Percentiles rank a stretch among this genome's conserved stretches.
These are phyloP conservation scores for Donacobius atricapilla DNA, from an alignment of 2,113 vertebrate species.

Conservation along the genomic window DNA sequence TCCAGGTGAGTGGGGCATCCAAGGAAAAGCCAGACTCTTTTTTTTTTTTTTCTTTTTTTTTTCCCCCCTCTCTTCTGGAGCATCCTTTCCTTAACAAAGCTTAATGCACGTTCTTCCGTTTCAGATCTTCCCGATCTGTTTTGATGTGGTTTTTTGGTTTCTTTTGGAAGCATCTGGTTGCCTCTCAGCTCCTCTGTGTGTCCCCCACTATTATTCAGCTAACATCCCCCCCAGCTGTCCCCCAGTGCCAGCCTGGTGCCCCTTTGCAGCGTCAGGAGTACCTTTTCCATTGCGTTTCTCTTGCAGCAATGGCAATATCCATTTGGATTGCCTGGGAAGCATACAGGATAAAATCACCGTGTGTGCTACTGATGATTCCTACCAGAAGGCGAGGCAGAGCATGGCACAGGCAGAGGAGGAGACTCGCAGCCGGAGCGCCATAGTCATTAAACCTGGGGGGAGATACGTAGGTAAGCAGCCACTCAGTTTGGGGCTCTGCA, in stretches of 20 bases:
- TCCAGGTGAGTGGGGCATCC: slow-evolving; percentile 80
- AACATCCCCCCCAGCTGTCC: not conserved
- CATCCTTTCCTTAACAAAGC: not conserved
- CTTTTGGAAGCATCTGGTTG: not conserved
- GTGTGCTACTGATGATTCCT: slow-evolving; percentile 95
- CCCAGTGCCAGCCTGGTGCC: not conserved
- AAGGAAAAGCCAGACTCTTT: rapidly evolving
- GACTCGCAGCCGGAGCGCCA: slow-evolving; percentile 90
- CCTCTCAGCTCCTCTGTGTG: not conserved
- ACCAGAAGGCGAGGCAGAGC: slow-evolving; percentile 94
- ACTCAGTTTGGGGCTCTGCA: not conserved
- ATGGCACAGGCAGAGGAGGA: slow-evolving; percentile 97
- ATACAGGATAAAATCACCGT: slow-evolving; percentile 98
- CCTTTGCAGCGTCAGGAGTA: not conserved
- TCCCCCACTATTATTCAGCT: not conserved
- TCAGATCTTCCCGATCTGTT: not conserved
- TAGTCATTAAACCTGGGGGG: slow-evolving; percentile 94
- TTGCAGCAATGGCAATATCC: slow-evolving; percentile 86
- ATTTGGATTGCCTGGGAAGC: slow-evolving; percentile 92
- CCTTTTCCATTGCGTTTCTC: not conserved
- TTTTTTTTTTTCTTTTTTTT: too few relatives aligned
- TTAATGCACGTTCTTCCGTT: not conserved
- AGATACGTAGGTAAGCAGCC: slow-evolving; percentile 85
- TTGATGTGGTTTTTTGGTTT: too few relatives aligned
- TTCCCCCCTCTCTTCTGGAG: rapidly evolving